Evolutionary conservation across 2,888 invertebrate species (phyloP).

Genomic region (Latheticus oryzae): DNA sequence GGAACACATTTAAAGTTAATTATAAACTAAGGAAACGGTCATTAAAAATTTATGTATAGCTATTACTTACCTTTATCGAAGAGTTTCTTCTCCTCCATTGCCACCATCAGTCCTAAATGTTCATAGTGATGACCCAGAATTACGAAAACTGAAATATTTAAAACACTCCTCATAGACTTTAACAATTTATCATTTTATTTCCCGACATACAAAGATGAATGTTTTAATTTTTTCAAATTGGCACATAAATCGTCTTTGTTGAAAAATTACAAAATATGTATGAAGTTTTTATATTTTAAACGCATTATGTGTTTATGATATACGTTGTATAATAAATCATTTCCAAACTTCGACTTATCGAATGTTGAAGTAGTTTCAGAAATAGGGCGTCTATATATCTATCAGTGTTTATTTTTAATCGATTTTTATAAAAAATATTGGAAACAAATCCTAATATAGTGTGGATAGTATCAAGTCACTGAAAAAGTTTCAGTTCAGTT

Average conservation of each 20-base stretch:
- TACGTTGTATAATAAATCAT: conserved; percentile 8
- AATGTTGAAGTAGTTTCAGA: conserved; percentile 3
- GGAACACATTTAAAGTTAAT: too few species aligned
- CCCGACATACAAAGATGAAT: too few species aligned
- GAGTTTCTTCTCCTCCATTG: conserved; percentile 84
- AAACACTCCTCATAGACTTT: too few species aligned
- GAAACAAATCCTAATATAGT: too few species aligned
- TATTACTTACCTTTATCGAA: conserved; percentile 75
- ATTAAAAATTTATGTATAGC: conserved; percentile 1
- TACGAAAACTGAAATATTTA: conserved; percentile 82
- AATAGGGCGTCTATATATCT: not conserved
- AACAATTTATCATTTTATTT: too few species aligned
- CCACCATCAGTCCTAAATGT: conserved; percentile 90
- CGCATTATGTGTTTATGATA: conserved; percentile 4
- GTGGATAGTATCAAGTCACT: too few species aligned
- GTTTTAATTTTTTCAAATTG: too few species aligned
- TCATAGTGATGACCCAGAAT: conserved; percentile 91
- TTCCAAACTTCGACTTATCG: not conserved
- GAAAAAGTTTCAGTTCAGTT: conserved; percentile 26
- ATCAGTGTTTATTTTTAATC: too few species aligned
- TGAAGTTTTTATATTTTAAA: conserved; percentile 19
- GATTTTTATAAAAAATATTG: too few species aligned
- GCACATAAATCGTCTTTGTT: too few species aligned
- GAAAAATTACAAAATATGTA: conserved; percentile 23
- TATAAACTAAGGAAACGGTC: too few species aligned